A percentile compares a stretch with the other conserved stretches of the same genome.
Conservation (phyloP, 2,113 vertebrate species). For the Fulica atra region DNA sequence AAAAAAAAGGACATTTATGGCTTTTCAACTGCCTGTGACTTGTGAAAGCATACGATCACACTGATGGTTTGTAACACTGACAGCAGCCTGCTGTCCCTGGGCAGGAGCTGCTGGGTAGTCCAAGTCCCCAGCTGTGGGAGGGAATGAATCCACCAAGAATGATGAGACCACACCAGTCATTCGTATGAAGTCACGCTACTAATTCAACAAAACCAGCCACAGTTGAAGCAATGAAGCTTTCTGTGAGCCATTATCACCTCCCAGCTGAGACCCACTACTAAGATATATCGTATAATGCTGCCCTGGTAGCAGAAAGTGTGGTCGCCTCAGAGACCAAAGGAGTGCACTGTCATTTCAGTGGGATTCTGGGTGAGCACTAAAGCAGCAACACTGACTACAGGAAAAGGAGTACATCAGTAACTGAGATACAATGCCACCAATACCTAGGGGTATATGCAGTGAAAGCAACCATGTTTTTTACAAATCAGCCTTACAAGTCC, state of each 20-base stretch:
- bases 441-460: background rate
- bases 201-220: background rate
- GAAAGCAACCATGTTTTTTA: background rate
- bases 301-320: background rate
- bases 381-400: background rate
- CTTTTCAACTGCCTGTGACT: background rate
- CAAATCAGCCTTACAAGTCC: background rate
- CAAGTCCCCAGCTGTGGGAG: background rate
- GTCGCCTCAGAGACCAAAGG: background rate
- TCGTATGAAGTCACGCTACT: background rate
- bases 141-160: background rate
- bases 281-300: background rate
- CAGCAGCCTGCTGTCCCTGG: background rate
- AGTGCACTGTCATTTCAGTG: background rate
- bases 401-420: background rate
- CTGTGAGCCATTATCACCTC: background rate
- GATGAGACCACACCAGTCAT: rapidly evolving
- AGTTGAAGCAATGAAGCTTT: background rate
- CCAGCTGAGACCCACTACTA: background rate
- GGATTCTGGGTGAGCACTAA: background rate
- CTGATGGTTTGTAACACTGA: background rate
- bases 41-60: background rate
- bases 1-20: background rate
- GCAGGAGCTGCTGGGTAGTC: background rate
- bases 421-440: background rate